phyloP scores from a whole-genome alignment of 2,113 vertebrate species.

The Sylvia atricapilla region DNA sequence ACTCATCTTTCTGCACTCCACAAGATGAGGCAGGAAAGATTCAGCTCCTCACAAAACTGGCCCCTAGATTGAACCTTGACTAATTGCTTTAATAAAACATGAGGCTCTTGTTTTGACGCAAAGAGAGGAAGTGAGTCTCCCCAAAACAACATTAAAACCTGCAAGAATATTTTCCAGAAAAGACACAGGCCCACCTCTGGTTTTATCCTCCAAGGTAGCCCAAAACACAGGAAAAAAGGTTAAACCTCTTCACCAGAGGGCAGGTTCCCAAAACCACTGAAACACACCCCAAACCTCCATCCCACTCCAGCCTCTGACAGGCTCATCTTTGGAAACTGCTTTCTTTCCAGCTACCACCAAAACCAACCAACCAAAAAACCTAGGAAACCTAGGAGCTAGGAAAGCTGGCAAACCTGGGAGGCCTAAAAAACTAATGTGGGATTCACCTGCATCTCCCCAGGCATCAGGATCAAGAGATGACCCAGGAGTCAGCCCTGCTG shows the following conservation, averaged over 20 bases:
- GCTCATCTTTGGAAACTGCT: neutral
- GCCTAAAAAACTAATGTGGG: neutral
- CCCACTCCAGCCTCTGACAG: neutral
- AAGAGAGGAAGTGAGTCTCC: neutral
- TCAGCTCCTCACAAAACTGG: neutral
- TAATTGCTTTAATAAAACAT: neutral
- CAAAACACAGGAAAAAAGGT: neutral
- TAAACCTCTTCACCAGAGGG: neutral
- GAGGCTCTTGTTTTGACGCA: neutral
- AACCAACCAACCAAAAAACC: accelerated
- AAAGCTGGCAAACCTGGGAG: neutral
- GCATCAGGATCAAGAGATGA: neutral
- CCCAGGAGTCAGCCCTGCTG: neutral
- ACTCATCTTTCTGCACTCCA: neutral
- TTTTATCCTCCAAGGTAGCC: neutral
- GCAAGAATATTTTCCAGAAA: neutral
- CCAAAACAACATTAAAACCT: neutral
- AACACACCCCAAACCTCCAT: neutral
- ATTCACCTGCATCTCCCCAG: neutral
- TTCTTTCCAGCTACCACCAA: neutral
- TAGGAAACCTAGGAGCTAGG: too few relatives aligned
- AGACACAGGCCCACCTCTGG: accelerated
- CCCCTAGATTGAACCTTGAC: neutral
- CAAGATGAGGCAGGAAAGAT: neutral
- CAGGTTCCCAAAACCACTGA: neutral